These are phyloP conservation scores for Temnothorax curvispinosus DNA, from an alignment of 1,140 invertebrate genomes.

Conservation along the genomic window DNA sequence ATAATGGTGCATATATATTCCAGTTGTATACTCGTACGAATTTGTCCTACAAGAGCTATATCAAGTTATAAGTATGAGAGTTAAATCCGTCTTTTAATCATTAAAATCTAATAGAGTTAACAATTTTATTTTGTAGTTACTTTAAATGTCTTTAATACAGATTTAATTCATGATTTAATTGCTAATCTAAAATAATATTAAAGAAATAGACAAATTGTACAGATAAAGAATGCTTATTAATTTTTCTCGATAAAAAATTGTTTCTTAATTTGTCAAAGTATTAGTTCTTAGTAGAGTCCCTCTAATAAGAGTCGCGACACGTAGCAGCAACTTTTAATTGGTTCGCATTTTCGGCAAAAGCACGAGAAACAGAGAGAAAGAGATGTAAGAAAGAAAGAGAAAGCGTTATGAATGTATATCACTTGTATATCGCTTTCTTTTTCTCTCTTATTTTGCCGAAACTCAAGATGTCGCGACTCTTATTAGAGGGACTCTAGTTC, in stretches of 20 bases:
- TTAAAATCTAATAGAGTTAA: background rate
- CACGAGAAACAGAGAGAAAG: too few species aligned
- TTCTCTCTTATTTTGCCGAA: too few species aligned
- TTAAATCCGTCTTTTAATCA: background rate
- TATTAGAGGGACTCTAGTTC: too few species aligned
- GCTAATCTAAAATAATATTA: background rate
- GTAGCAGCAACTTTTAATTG: too few species aligned
- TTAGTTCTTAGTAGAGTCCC: background rate
- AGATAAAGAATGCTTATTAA: background rate
- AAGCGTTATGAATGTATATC: too few species aligned
- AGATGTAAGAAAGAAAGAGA: too few species aligned
- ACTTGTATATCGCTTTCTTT: too few species aligned
- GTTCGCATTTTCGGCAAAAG: too few species aligned
- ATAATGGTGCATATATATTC: background rate
- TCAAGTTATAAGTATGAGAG: background rate
- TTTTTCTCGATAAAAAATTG: background rate
- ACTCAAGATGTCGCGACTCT: too few species aligned
- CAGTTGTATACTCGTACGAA: background rate
- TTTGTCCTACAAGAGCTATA: background rate
- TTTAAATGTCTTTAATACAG: background rate
- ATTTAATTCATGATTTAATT: slow-evolving; percentile 13
- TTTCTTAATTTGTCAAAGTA: background rate
- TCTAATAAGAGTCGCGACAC: too few species aligned
- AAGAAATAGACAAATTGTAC: background rate
- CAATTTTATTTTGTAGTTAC: background rate